Evolutionary conservation across 37 sponge, comb jelly and placozoan species (phyloP).

Genomic region (Hormiphora californensis): DNA sequence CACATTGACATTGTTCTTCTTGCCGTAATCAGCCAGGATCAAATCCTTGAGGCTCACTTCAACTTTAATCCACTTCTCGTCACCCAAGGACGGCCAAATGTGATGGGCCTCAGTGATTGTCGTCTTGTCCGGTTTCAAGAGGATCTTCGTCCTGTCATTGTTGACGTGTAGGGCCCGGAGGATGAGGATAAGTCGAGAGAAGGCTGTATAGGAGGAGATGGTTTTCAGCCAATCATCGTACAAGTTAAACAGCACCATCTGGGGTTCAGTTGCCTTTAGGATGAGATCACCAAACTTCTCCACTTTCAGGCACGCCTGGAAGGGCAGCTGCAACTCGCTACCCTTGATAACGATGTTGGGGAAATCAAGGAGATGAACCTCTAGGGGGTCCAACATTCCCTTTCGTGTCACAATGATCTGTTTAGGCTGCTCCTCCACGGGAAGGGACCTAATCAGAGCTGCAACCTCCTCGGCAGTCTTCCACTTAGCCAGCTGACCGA

Average conservation of each 20-base stretch:
- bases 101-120: slow-evolving; percentile 98
- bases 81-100: slow-evolving; percentile 92
- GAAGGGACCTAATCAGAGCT: slow-evolving; percentile 95
- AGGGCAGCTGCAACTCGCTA: slow-evolving; percentile 97
- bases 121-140: slow-evolving; percentile 97
- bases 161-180: slow-evolving; percentile 97
- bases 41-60: slow-evolving; percentile 96
- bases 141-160: slow-evolving; percentile 93
- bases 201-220: slow-evolving; percentile 97
- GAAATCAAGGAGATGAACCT: slow-evolving; percentile 97
- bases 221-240: slow-evolving; percentile 99
- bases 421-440: slow-evolving; percentile 98
- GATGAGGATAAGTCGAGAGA: slow-evolving; percentile 86
- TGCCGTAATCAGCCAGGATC: slow-evolving; percentile 97
- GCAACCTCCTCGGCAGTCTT: slow-evolving; percentile 99
- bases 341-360: slow-evolving; percentile 99
- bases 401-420: slow-evolving; percentile 99
- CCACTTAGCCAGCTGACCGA: slow-evolving; percentile 99
- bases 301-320: slow-evolving; percentile 97
- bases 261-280: slow-evolving; percentile 96
- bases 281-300: slow-evolving; percentile 99
- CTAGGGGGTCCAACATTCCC: slow-evolving; percentile 98
- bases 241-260: slow-evolving; percentile 99
- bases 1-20: slow-evolving; percentile 99
- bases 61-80: slow-evolving; percentile 96